Percentiles rank a stretch among this genome's conserved stretches.
Evolutionary conservation across 1,140 invertebrate species (phyloP).

Genomic region (Heliconius hewitsoni): DNA sequence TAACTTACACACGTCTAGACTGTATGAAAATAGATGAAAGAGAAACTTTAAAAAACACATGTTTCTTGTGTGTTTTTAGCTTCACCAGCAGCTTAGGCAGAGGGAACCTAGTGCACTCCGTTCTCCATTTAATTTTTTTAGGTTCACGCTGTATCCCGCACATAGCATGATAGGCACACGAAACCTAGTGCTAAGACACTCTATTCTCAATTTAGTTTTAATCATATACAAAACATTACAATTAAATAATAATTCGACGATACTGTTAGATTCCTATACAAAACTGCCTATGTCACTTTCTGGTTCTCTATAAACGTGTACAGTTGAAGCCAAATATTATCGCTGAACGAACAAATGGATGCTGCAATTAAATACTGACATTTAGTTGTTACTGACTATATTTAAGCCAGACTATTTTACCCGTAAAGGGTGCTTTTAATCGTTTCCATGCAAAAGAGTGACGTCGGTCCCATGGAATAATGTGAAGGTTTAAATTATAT

Average conservation of each 20-base stretch:
- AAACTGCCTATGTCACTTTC: conserved; percentile 6
- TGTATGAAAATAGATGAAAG: conserved; percentile 10
- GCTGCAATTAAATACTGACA: conserved; percentile 63
- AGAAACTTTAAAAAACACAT: not conserved
- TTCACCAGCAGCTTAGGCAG: too few relatives aligned
- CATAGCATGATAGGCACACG: too few relatives aligned
- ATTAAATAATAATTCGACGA: not conserved
- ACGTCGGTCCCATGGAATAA: not conserved
- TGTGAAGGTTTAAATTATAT: not conserved
- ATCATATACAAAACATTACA: not conserved
- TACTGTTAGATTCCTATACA: not conserved
- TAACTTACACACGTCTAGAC: not conserved
- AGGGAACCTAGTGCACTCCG: too few relatives aligned
- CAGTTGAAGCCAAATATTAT: conserved; percentile 46
- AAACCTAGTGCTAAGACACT: too few relatives aligned
- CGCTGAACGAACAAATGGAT: conserved; percentile 55
- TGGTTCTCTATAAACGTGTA: conserved; percentile 32
- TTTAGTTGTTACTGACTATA: conserved; percentile 55
- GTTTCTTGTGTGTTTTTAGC: too few relatives aligned
- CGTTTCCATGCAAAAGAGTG: conserved; percentile 20
- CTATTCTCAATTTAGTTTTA: too few relatives aligned
- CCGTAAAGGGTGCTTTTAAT: conserved; percentile 35
- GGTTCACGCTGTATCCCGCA: too few relatives aligned
- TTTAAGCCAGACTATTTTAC: conserved; percentile 43
- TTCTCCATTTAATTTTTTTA: too few relatives aligned